A percentile compares a stretch with the other conserved stretches of the same genome.
Evolutionary conservation across 2,797 vertebrate species (phyloP).

Genomic region (Neosalanx taihuensis): DNA sequence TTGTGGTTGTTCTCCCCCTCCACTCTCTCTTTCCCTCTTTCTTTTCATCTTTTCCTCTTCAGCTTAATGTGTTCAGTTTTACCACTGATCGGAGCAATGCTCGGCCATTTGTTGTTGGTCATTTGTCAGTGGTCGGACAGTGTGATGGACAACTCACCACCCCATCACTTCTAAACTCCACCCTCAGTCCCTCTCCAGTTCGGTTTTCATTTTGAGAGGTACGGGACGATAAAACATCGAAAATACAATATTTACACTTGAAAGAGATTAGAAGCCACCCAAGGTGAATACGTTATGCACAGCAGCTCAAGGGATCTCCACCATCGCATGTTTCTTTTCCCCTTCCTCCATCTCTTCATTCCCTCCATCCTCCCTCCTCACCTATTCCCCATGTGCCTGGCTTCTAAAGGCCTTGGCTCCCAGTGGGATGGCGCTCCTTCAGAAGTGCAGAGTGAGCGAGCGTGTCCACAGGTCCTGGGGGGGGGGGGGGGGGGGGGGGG

Average conservation of each 20-base stretch:
- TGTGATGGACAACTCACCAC: too few relatives aligned
- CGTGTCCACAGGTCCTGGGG: slow-evolving; percentile 63
- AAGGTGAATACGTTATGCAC: too few relatives aligned
- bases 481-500: slow-evolving; percentile 67
- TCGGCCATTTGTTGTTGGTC: background rate
- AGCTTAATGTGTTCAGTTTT: too few relatives aligned
- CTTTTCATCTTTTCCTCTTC: background rate
- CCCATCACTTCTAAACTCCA: too few relatives aligned
- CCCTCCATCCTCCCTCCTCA: too few relatives aligned
- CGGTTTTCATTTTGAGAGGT: too few relatives aligned
- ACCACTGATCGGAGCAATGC: background rate
- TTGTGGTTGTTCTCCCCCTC: slow-evolving; percentile 27
- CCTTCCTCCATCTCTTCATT: background rate
- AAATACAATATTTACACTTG: too few relatives aligned
- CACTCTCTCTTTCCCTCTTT: background rate
- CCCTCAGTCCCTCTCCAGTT: too few relatives aligned
- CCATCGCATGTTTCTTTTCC: background rate
- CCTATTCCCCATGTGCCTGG: background rate
- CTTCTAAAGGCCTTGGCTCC: background rate
- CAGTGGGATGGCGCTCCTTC: slow-evolving; percentile 11
- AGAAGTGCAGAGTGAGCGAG: slow-evolving; percentile 17
- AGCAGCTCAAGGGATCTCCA: background rate
- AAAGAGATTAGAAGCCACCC: too few relatives aligned
- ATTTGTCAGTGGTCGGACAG: too few relatives aligned
- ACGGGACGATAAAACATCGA: too few relatives aligned